A percentile compares a stretch with the other conserved stretches of the same genome.
Conservation (phyloP, 2,797 vertebrate genomes). For the Poecilia gillii region DNA sequence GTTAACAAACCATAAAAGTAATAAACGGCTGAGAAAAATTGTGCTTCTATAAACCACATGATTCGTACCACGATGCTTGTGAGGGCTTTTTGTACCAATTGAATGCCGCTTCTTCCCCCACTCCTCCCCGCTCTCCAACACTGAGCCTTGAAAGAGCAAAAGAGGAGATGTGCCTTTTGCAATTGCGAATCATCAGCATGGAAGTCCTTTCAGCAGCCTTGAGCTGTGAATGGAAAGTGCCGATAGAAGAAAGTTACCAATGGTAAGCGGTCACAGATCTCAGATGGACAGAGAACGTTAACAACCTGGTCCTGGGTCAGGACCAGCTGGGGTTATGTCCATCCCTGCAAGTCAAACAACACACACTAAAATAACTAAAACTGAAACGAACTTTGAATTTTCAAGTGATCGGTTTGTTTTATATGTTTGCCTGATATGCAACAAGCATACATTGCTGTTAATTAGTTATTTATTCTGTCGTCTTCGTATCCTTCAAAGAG, state of each 20-base stretch:
- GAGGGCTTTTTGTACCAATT: neutral
- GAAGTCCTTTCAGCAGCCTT: neutral
- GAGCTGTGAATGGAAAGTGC: neutral
- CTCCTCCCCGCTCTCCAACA: neutral
- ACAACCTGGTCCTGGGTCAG: neutral
- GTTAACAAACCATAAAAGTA: neutral
- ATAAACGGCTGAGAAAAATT: neutral
- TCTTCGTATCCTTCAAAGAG: slow-evolving; percentile 7
- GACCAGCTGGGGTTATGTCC: neutral
- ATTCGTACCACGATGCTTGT: neutral
- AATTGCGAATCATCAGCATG: neutral
- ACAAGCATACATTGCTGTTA: neutral
- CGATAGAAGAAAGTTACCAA: neutral
- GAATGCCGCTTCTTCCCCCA: neutral
- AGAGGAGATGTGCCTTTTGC: neutral
- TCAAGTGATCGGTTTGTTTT: neutral
- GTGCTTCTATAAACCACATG: neutral
- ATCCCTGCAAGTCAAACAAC: neutral
- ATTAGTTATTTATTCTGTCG: neutral
- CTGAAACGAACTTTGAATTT: neutral
- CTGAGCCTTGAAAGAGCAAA: neutral
- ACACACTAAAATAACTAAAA: neutral
- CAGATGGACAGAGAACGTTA: neutral
- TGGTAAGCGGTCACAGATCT: neutral
- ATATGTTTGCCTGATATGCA: neutral